Percentiles rank a stretch among this genome's conserved stretches.
Evolutionary conservation across 1,140 invertebrate genomes (phyloP).

Genomic region (Teleogryllus occipitalis): DNA sequence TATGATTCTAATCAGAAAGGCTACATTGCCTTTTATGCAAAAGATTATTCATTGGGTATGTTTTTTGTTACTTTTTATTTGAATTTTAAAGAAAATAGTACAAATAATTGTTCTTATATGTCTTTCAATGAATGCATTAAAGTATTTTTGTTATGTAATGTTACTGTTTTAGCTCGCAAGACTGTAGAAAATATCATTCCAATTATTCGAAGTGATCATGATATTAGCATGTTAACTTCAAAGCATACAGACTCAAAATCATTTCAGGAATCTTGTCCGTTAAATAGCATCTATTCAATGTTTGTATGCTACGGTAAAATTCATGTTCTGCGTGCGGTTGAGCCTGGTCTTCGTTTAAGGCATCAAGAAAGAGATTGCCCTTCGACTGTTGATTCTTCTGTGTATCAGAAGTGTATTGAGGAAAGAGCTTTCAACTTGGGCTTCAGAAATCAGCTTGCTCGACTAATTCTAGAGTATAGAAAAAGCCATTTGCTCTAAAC

Average conservation of each 20-base stretch:
- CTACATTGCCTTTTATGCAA: constrained; percentile 71
- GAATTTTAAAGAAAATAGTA: background rate
- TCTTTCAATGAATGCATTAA: constrained; percentile 6
- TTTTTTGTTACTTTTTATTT: constrained; percentile 21
- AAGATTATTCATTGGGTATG: constrained; percentile 66
- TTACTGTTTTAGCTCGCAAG: constrained; percentile 49
- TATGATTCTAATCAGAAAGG: constrained; percentile 65
- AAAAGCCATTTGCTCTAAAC: background rate
- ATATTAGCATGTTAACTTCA: constrained; percentile 36
- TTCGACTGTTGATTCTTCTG: constrained; percentile 27
- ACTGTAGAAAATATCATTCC: constrained; percentile 47
- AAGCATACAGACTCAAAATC: background rate
- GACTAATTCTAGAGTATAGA: constrained; percentile 39
- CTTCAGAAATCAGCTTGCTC: constrained; percentile 39
- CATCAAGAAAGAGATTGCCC: constrained; percentile 42
- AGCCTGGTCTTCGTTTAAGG: constrained; percentile 55
- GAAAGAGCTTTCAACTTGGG: constrained; percentile 35
- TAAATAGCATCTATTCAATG: constrained; percentile 50
- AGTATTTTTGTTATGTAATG: constrained; percentile 17
- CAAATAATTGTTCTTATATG: background rate
- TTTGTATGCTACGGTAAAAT: constrained; percentile 51
- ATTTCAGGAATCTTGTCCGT: constrained; percentile 6
- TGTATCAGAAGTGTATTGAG: constrained; percentile 31
- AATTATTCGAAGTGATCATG: constrained; percentile 51
- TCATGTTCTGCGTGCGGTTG: constrained; percentile 60